Conservation (phyloP, 2,888 invertebrate species). For the Schrankia costaestrigalis region DNA sequence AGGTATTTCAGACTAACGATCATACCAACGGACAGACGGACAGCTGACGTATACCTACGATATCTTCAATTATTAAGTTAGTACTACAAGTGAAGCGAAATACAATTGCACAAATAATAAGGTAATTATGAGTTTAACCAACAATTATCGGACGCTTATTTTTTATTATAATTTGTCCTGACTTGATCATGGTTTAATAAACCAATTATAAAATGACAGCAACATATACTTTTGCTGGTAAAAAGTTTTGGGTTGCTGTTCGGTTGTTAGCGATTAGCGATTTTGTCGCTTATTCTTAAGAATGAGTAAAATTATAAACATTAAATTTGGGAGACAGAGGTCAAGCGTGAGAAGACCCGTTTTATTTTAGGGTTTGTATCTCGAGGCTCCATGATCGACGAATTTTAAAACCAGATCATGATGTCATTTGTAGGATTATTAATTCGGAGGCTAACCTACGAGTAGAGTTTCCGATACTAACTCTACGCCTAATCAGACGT, state of each 20-base stretch:
- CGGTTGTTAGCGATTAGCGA: background rate
- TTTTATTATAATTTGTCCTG: conserved; percentile 24
- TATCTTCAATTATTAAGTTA: conserved; percentile 2
- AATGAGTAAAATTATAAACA: no score
- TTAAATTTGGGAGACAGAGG: no score
- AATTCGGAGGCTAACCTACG: no score
- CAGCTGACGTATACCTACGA: background rate
- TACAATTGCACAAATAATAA: conserved; percentile 18
- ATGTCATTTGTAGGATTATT: no score
- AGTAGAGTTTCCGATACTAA: no score
- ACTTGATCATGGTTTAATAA: conserved; percentile 26
- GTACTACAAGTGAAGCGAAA: background rate
- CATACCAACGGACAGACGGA: background rate
- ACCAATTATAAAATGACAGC: conserved; percentile 20
- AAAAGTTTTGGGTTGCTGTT: conserved; percentile 1
- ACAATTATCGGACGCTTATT: conserved; percentile 23
- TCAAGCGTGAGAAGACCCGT: no score
- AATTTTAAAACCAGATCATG: no score
- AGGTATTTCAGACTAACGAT: no score
- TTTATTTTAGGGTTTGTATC: no score
- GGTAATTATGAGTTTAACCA: conserved; percentile 13
- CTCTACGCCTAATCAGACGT: no score
- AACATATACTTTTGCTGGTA: conserved; percentile 9
- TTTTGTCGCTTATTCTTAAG: background rate
- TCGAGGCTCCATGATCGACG: no score